A percentile compares a stretch with the other conserved stretches of the same genome.
Conservation (phyloP, 2,888 invertebrate genomes). For the Brachypterus glaber region DNA sequence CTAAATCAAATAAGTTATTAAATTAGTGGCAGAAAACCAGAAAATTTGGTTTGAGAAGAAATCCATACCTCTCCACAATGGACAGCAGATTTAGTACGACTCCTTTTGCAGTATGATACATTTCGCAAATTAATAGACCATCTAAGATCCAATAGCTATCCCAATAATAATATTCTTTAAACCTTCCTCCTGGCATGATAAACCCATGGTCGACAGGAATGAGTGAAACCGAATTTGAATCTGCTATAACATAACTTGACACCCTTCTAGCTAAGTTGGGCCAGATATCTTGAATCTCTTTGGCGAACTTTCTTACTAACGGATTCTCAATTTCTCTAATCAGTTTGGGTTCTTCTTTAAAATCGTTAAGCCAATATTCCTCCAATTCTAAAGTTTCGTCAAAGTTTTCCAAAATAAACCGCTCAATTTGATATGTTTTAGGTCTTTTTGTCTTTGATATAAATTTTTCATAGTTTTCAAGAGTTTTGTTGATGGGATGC, state of each 20-base stretch:
- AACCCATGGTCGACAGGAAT: conserved; percentile 47
- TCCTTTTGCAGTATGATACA: conserved; percentile 62
- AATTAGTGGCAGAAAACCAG: no score
- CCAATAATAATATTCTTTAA: conserved; percentile 76
- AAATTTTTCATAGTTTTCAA: conserved; percentile 48
- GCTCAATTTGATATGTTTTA: conserved; percentile 40
- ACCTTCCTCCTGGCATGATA: conserved; percentile 60
- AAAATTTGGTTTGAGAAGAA: no score
- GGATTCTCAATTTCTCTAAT: conserved; percentile 55
- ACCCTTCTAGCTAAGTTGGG: conserved; percentile 51
- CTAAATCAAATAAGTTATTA: no score
- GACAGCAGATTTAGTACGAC: conserved; percentile 69
- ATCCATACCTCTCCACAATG: conserved; percentile 53
- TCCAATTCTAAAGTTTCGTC: conserved; percentile 50
- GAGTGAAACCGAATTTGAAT: conserved; percentile 38
- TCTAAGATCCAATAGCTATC: conserved; percentile 81
- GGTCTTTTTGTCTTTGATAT: conserved; percentile 45
- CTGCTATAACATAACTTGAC: conserved; percentile 46
- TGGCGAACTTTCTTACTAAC: conserved; percentile 49
- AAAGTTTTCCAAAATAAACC: conserved; percentile 52
- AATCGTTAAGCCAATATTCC: conserved; percentile 51
- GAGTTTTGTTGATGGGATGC: conserved; percentile 47
- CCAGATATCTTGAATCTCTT: conserved; percentile 52
- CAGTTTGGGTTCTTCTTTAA: conserved; percentile 49
- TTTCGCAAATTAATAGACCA: conserved; percentile 66